Base-by-base conservation (phyloP, 2,888 invertebrate genomes). In the Anaspis maculata region DNA sequence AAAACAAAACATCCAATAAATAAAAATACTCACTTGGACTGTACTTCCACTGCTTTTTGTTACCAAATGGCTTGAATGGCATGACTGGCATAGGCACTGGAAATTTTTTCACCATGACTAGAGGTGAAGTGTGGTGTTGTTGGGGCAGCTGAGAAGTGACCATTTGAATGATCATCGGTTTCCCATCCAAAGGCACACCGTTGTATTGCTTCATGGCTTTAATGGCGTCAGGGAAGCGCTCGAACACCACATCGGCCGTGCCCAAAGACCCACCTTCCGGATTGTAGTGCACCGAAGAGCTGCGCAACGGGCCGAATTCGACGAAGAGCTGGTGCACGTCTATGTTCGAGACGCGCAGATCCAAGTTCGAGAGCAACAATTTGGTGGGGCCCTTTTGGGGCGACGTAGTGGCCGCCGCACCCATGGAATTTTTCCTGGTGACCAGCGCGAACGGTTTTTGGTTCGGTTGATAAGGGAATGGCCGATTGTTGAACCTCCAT, bases 191-290 rank as follows among this genome's bases (percentile, higher is more conserved):
- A 15, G 95, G 96, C 25, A 97, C 94, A 48, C 92, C 92, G 69
- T 97, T 92, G 63, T 97, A 97, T 62, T 96, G 94, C 68, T 94
- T 92, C 81, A 95, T 84, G 7, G 96, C 90, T 63, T 88, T 88
- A 26, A 91, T 76, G n/a, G 95, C 96, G 72, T 95, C 95, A 36
- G 83, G 76, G 61, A 83, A 76, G 57, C 94, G 76, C 54, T 92
- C 94, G 67, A 94, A 97, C 41, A 95, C 82, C 12, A 97, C 94
- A 73, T 97, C 95, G 32, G 96, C 97, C 47, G 95, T 92, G 37
- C 97, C 97, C 57, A 95, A 71, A 34, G 95, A 96, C 63, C 96
- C 76, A 36, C 96, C 97, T 34, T 95, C 94, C 66, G 90, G 77
- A 64, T 97, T 96, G 68, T 96, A 97, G 66, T 97, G 95, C 43